Percentiles rank a stretch among this genome's conserved stretches.
phyloP scores from a whole-genome alignment of 2,797 vertebrate genomes.

The Etheostoma nigrum region DNA sequence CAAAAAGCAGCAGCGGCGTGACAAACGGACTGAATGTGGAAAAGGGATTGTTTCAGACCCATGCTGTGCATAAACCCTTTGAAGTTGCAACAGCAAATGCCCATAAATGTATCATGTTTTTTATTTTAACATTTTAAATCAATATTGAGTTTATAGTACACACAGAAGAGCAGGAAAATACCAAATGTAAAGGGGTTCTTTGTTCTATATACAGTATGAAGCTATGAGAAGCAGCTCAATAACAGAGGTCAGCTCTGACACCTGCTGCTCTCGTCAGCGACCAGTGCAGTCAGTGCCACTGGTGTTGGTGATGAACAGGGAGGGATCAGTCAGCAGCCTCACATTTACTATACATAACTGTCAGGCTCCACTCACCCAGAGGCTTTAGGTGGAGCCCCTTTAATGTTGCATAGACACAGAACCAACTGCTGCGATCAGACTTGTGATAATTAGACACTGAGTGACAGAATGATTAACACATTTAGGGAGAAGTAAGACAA shows the following conservation, averaged over 20 bases:
- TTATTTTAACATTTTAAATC: background rate
- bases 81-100: background rate
- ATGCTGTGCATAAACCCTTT: conserved; percentile 3
- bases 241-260: conserved; percentile 24
- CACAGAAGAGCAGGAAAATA: too few species aligned
- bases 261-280: conserved; percentile 29
- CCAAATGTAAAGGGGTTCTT: background rate
- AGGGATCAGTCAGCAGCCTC: conserved; percentile 26
- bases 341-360: conserved; percentile 17
- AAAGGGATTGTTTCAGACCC: conserved; percentile 8
- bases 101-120: background rate
- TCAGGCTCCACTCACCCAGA: conserved; percentile 27
- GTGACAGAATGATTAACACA: background rate
- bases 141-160: background rate
- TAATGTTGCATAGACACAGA: conserved; percentile 24
- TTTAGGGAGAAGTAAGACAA: background rate
- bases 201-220: conserved; percentile 39
- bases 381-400: conserved; percentile 9
- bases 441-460: conserved; percentile 28
- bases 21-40: background rate
- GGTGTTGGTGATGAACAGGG: conserved; percentile 9
- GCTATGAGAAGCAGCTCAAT: conserved; percentile 20
- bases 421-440: conserved; percentile 19
- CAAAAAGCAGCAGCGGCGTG: conserved; percentile 19
- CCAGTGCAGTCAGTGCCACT: background rate